phyloP scores from a whole-genome alignment of 2,888 invertebrate genomes.

The Callinectes sapidus region DNA sequence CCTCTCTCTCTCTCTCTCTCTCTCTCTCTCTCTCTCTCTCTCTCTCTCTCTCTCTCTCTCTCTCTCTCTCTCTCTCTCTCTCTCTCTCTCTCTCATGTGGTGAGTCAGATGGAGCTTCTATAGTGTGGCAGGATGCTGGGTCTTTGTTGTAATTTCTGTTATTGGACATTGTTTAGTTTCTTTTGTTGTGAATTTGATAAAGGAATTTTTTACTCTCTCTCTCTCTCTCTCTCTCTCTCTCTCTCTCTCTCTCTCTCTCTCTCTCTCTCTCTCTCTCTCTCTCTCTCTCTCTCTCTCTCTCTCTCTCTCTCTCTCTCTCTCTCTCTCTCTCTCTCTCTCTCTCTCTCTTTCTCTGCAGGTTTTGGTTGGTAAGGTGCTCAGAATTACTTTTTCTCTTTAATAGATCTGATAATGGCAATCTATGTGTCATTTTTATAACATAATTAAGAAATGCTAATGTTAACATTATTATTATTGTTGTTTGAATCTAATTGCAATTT shows the following conservation, averaged over 20 bases:
- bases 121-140: not conserved
- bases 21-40: not conserved
- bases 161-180: not conserved
- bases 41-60: too few relatives aligned
- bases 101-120: too few relatives aligned
- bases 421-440: too few relatives aligned
- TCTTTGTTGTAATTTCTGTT: not conserved
- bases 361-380: not conserved
- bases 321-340: not conserved
- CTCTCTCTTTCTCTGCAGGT: not conserved
- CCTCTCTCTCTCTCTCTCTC: not conserved
- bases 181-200: not conserved
- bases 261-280: not conserved
- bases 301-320: slow-evolving; percentile 1
- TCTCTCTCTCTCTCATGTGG: too few relatives aligned
- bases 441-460: too few relatives aligned
- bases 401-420: too few relatives aligned
- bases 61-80: too few relatives aligned
- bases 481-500: too few relatives aligned
- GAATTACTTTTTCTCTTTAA: too few relatives aligned
- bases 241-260: too few relatives aligned
- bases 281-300: slow-evolving; percentile 1
- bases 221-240: too few relatives aligned
- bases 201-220: not conserved
- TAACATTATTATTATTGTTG: too few relatives aligned